Conservation (phyloP, 2,113 vertebrate genomes). For the Glaucomys volans region DNA sequence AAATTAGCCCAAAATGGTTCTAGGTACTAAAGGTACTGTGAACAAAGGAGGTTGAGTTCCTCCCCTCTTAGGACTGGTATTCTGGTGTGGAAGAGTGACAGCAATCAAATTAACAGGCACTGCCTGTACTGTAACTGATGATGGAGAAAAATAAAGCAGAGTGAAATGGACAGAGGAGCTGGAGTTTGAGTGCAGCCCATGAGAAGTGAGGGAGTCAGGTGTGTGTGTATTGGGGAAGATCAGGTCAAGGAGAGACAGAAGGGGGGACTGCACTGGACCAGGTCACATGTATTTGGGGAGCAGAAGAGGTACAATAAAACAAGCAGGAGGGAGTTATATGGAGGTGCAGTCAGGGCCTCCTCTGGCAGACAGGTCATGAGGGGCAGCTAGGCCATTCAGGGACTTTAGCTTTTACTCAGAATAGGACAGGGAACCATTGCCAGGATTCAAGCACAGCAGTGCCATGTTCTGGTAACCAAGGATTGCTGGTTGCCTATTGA, state of each 20-base stretch:
- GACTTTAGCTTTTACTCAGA: background rate
- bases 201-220: background rate
- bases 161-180: background rate
- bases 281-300: background rate
- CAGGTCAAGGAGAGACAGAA: background rate
- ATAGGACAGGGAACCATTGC: background rate
- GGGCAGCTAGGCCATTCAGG: background rate
- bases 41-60: background rate
- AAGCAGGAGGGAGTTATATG: fast-evolving
- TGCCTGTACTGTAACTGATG: background rate
- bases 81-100: background rate
- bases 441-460: background rate
- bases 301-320: background rate
- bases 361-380: fast-evolving
- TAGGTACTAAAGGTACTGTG: background rate
- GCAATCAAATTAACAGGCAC: no score
- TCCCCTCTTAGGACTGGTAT: background rate
- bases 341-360: background rate
- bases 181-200: no score
- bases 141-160: background rate
- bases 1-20: background rate
- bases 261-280: background rate
- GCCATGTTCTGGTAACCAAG: background rate
- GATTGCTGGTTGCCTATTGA: background rate
- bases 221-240: fast-evolving